Conservation (phyloP, 2,113 vertebrate species). For the Meleagris gallopavo region DNA sequence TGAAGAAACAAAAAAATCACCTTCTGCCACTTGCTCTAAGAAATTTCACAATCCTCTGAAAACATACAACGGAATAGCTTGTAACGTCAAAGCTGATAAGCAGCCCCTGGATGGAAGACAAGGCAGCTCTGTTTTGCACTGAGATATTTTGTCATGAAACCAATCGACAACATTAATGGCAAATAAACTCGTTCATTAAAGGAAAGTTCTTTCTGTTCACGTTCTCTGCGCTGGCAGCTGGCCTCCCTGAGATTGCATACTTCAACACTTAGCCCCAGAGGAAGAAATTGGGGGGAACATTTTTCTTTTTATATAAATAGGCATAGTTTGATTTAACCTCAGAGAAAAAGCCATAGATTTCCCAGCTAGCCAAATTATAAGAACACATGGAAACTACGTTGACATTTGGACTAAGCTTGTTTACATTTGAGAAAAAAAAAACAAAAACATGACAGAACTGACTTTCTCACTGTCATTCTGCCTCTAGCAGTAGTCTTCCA, state of each 20-base stretch:
- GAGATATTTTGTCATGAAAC: conserved; percentile 47
- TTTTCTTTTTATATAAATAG: background rate
- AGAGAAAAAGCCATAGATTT: background rate
- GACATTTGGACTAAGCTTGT: background rate
- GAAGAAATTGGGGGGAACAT: background rate
- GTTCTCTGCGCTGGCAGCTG: background rate
- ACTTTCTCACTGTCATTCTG: background rate
- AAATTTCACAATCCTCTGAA: conserved; percentile 66
- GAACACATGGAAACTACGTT: background rate
- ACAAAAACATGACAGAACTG: background rate
- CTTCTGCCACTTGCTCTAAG: conserved; percentile 70
- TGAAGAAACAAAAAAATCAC: conserved; percentile 68
- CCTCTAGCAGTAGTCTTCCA: background rate
- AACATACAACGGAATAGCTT: conserved; percentile 38
- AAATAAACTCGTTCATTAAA: conserved; percentile 19
- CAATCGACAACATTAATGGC: conserved; percentile 18
- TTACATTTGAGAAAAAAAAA: background rate
- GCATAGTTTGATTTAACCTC: background rate
- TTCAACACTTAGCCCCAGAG: background rate
- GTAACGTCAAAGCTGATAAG: conserved; percentile 62
- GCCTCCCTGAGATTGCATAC: background rate
- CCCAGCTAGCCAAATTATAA: background rate
- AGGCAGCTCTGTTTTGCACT: background rate
- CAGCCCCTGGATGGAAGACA: conserved; percentile 20
- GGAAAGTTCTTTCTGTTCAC: background rate